Evolutionary conservation across 2,797 vertebrate genomes (phyloP), one percentile per base, ranked within the genome.

Genomic region (Amazona ochrocephala): DNA sequence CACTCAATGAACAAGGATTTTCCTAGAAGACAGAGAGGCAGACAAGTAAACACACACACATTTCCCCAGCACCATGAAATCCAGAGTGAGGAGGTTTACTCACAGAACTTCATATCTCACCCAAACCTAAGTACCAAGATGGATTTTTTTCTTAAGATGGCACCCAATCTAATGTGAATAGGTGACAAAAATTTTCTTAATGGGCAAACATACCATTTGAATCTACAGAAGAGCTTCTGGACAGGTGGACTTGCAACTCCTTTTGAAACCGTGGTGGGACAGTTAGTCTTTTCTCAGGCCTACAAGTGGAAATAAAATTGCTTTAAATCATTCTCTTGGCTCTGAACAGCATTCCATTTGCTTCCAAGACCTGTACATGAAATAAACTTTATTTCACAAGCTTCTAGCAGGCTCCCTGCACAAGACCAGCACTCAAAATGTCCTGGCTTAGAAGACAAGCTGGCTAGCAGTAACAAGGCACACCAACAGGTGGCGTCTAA

Each of bases 211-310:
- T 98, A 99, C 99, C 93, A 65, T 96, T 97, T 56, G 94, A 97
- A 87, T 98, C 98, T 81, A 96, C 97, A 64, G 95, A 60, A 80
- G 97, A 94, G 86, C 98, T 98, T 96, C 98, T 98, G 90, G 98
- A 98, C 29, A 98, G 84, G 71, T 98, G 97, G 83, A 95, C 97
- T 42, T 99, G 98, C 67, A 99, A 97, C 94, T 99, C 98, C 95
- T 98, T 99, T 88, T 99, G 99, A 96, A 99, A 99, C 22, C 98
- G 97, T 6, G 98, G 97, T 5, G 98, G 98, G 65, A 98, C 91
- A 66, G 97, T 93, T 61, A 94, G 66, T 93, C 96, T 98, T 93
- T 97, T 98, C 66, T 96, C 98, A 95, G 97, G 91, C 86, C 98
- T 98, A 95, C 90, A 83, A 95, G 72, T 79, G 72, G 62, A 86